Evolutionary conservation across 1,140 invertebrate species (phyloP), one percentile per base, ranked within the genome.

Genomic region (Ooceraea biroi): DNA sequence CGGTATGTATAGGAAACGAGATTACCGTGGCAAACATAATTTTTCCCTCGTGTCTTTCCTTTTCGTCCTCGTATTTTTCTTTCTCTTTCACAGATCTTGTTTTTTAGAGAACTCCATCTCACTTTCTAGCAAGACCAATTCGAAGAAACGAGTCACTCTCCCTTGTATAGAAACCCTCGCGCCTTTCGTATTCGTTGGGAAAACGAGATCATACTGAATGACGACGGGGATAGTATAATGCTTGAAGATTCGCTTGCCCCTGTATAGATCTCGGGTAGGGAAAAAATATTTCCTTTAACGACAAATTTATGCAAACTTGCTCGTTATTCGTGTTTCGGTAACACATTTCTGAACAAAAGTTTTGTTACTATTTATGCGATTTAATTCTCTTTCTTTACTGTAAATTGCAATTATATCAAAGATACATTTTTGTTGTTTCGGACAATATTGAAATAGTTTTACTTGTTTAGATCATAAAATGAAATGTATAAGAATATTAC

Each of bases 201-300:
- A 76, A 87, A 88, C 69, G 82, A 85, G 85, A 87, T 87, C 83
- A 72, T 65, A 82, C 52, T 65, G 57, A 48, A 57, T 63, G 48
- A 74, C 78, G 63, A 87, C 19, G 50, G 36, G 52, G 80, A 41
- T 63, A 50, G 82, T n/a, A 87, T 87, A 84, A 84, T 88, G 72
- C 68, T 84, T 52, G 58, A 50, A 27, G 58, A 44, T 58, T 4
- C 58, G 44, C 22, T 27, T 19, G 19, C 61, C 48, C 27, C 11
- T 19, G 30, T 52, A 44, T 55, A 80, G 19, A 12, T 14, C 22
- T 3, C 3, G 8, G 11, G 27, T 22, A 46, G 8, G n/a, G 57
- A 76, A 58, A 84, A 78, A 87, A 78, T 73, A 58, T 57, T 86
- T 87, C 50, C 80, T 78, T 73, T 87, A 87, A 87, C 71, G 86